Percentiles rank a stretch among this genome's conserved stretches.
These are phyloP conservation scores for Apostichopus japonicus DNA, from an alignment of 35 echinoderm and acorn worm species.

Conservation along the genomic window DNA sequence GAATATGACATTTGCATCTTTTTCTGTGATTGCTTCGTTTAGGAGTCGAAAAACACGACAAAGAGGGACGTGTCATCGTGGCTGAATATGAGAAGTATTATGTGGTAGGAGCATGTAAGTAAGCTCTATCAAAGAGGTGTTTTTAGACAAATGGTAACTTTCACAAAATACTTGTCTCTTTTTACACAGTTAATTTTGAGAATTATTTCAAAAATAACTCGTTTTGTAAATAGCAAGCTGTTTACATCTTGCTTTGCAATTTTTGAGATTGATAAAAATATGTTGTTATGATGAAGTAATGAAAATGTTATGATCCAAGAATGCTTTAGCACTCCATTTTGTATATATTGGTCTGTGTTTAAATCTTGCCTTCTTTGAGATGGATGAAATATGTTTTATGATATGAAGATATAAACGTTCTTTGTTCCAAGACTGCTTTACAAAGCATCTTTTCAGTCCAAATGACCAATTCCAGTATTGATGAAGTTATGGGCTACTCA, in stretches of 20 bases:
- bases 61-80: conserved; percentile 88
- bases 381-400: too few species aligned
- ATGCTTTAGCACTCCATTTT: not conserved
- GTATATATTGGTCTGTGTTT: not conserved
- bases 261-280: too few species aligned
- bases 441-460: too few species aligned
- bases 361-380: too few species aligned
- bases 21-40: not conserved
- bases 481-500: too few species aligned
- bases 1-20: not conserved
- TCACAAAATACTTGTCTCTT: not conserved
- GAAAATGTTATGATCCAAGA: too few species aligned
- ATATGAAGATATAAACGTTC: too few species aligned
- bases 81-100: conserved; percentile 97
- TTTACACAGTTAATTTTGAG: not conserved
- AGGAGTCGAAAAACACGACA: conserved; percentile 95
- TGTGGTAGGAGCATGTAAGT: conserved; percentile 92
- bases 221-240: too few species aligned
- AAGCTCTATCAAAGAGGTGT: not conserved
- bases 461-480: too few species aligned
- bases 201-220: not conserved
- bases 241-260: too few species aligned
- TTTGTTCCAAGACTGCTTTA: too few species aligned
- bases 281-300: not conserved
- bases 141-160: not conserved